Conservation (phyloP, 1,140 invertebrate genomes). For the Lanistes nyassanus region DNA sequence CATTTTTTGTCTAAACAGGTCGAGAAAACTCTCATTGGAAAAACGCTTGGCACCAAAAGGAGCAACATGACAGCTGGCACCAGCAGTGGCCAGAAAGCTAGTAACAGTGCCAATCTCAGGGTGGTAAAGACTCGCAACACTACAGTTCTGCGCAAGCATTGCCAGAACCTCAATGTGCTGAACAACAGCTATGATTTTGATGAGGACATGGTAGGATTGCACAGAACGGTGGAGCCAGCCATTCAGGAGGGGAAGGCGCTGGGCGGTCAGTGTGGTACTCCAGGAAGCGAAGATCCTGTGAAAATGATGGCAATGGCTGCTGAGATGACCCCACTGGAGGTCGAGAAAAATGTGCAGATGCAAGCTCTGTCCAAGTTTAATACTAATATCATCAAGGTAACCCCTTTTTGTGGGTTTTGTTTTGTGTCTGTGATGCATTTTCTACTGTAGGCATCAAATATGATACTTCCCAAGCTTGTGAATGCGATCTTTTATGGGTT, state of each 20-base stretch:
- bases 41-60: slow-evolving; percentile 13
- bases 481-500: too few species aligned
- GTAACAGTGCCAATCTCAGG: background rate
- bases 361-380: slow-evolving; percentile 58
- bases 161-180: slow-evolving; percentile 21
- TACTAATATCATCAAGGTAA: slow-evolving; percentile 31
- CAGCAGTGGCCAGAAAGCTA: background rate
- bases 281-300: background rate
- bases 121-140: background rate
- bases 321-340: slow-evolving; percentile 26
- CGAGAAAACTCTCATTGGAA: slow-evolving; percentile 31
- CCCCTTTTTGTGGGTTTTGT: too few species aligned
- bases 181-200: slow-evolving; percentile 32
- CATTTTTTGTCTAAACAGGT: slow-evolving; percentile 10
- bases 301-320: slow-evolving; percentile 19
- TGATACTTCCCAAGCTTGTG: too few species aligned
- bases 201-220: slow-evolving; percentile 9
- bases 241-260: slow-evolving; percentile 2
- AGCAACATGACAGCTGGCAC: background rate
- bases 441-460: too few species aligned
- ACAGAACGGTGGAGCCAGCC: background rate
- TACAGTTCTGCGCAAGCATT: slow-evolving; percentile 8
- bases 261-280: slow-evolving; percentile 9
- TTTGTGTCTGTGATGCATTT: too few species aligned
- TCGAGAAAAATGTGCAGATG: slow-evolving; percentile 62